Evolutionary conservation across 2,797 vertebrate species (phyloP).

Genomic region (Cyprinodon diabolis): DNA sequence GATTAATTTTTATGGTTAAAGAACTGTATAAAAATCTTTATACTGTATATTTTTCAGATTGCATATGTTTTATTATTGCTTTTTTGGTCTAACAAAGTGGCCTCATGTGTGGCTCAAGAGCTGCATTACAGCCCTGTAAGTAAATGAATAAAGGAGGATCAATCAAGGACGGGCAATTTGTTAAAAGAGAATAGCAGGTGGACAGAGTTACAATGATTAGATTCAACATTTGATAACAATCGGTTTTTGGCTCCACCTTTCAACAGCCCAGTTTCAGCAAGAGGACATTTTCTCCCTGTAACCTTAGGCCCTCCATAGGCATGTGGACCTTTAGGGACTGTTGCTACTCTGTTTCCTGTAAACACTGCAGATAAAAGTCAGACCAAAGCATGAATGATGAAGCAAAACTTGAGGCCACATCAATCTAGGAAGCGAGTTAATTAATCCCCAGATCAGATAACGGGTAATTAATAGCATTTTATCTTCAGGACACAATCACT

Average conservation of each 20-base stretch:
- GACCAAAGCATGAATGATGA: slow-evolving; percentile 59
- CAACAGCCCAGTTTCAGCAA: slow-evolving; percentile 10
- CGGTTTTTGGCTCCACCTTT: slow-evolving; percentile 5
- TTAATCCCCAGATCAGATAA: slow-evolving; percentile 72
- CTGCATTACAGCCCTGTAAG: slow-evolving; percentile 36
- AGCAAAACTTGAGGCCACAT: slow-evolving; percentile 58
- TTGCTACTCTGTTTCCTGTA: slow-evolving; percentile 36
- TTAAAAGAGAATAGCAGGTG: slow-evolving; percentile 37
- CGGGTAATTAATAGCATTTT: slow-evolving; percentile 76
- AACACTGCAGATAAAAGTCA: slow-evolving; percentile 33
- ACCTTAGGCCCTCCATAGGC: slow-evolving; percentile 37
- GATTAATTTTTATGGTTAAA: slow-evolving; percentile 9
- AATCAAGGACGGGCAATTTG: slow-evolving; percentile 31
- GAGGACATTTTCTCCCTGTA: slow-evolving; percentile 17
- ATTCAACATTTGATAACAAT: slow-evolving; percentile 8
- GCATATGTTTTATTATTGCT: neutral
- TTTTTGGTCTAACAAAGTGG: slow-evolving; percentile 14
- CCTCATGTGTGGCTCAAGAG: slow-evolving; percentile 39
- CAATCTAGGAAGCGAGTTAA: slow-evolving; percentile 63
- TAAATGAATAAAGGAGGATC: slow-evolving; percentile 8
- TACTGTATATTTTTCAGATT: slow-evolving; percentile 1
- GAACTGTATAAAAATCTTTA: neutral
- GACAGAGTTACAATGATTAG: slow-evolving; percentile 39
- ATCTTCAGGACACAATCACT: slow-evolving; percentile 69
- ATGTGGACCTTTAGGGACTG: slow-evolving; percentile 39